Evolutionary conservation across 2,797 vertebrate species (phyloP).

Genomic region (Borostomias antarcticus): DNA sequence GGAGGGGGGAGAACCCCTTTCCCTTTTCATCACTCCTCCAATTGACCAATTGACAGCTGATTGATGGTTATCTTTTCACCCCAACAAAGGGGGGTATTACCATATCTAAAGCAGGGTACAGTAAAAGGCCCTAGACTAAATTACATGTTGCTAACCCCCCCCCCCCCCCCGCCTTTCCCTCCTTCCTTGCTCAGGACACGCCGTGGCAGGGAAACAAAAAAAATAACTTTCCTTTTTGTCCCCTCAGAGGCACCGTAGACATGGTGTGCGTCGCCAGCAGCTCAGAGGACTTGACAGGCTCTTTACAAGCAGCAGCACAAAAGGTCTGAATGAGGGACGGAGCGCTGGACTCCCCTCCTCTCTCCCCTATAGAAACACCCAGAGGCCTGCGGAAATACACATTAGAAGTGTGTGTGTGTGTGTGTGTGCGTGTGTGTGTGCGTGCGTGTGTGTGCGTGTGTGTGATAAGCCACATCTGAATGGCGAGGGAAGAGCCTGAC

Average conservation of each 20-base stretch:
- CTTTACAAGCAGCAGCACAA: conserved; percentile 94
- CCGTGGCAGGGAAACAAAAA: conserved; percentile 83
- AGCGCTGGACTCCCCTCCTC: conserved; percentile 69
- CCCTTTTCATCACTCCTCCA: conserved; percentile 93
- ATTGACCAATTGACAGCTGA: conserved; percentile 99
- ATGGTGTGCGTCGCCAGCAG: conserved; percentile 88
- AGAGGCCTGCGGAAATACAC: conserved; percentile 60
- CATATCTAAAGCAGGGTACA: conserved; percentile 99
- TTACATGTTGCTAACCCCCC: conserved; percentile 89
- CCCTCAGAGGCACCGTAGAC: conserved; percentile 85
- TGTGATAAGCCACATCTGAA: conserved; percentile 82
- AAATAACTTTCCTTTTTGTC: conserved; percentile 65
- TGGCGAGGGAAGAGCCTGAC: conserved; percentile 72
- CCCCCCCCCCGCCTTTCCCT: conserved; percentile 48
- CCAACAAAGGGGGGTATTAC: conserved; percentile 96
- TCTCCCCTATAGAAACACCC: conserved; percentile 57
- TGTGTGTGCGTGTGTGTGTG: neutral
- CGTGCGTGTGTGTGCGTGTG: neutral
- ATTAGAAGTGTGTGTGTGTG: neutral
- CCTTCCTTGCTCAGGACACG: conserved; percentile 85
- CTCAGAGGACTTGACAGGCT: conserved; percentile 96
- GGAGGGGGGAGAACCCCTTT: conserved; percentile 70
- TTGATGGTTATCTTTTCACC: conserved; percentile 99
- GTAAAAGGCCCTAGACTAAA: conserved; percentile 98
- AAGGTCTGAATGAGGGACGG: conserved; percentile 90